Conservation (phyloP, 1,140 invertebrate species). For the Riptortus pedestris region DNA sequence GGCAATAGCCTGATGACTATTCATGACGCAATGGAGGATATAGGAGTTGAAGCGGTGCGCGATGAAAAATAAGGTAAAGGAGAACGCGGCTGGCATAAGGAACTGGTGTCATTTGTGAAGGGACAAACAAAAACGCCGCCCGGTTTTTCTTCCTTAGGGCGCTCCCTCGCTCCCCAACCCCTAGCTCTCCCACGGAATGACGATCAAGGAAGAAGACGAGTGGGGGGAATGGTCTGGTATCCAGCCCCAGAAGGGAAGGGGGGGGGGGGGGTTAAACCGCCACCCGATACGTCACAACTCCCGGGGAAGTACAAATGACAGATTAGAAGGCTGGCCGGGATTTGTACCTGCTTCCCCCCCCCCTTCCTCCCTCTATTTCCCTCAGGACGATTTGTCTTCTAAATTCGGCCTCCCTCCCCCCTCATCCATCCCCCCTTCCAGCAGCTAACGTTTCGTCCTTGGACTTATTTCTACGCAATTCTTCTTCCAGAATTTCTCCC, state of each 20-base stretch:
- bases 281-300: constrained; percentile 3
- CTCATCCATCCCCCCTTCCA: background rate
- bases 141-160: constrained; percentile 12
- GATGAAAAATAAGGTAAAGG: constrained; percentile 14
- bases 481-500: background rate
- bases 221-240: background rate
- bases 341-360: background rate
- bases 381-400: background rate
- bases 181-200: background rate
- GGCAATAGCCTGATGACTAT: constrained; percentile 4
- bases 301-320: constrained; percentile 1
- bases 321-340: background rate
- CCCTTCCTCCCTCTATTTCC: background rate
- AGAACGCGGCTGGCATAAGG: background rate
- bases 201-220: background rate
- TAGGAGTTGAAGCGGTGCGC: background rate
- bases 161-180: background rate
- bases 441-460: too few relatives aligned
- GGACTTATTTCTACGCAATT: too few relatives aligned
- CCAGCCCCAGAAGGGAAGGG: background rate
- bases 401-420: background rate
- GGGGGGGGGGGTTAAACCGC: background rate
- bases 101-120: background rate
- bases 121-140: background rate
- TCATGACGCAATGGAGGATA: constrained; percentile 10